Percentiles rank a stretch among this genome's conserved stretches.
phyloP scores from a whole-genome alignment of 2,888 invertebrate genomes.

The Nematopogon swammerdamellus region DNA sequence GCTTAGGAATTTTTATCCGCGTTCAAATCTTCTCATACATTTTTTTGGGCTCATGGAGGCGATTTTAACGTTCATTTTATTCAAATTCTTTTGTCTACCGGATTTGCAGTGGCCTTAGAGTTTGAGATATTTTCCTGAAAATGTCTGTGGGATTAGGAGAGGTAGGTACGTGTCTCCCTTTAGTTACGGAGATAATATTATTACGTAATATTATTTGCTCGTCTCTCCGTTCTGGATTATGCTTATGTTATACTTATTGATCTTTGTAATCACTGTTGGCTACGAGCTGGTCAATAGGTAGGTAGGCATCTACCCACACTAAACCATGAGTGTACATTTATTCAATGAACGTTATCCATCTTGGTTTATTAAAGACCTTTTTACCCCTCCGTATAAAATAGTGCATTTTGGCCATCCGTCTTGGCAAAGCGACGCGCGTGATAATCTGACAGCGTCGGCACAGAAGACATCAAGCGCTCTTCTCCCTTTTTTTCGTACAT shows the following conservation, averaged over 20 bases:
- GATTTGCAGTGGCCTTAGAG: too few species aligned
- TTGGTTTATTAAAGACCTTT: not conserved
- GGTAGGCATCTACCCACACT: too few species aligned
- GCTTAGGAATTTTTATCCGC: slow-evolving; percentile 52
- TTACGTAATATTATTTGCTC: too few species aligned
- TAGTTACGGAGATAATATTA: too few species aligned
- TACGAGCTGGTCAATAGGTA: too few species aligned
- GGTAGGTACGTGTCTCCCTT: too few species aligned
- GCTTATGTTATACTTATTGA: too few species aligned
- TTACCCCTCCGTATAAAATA: not conserved
- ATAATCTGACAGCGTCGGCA: slow-evolving; percentile 16
- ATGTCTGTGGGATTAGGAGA: too few species aligned
- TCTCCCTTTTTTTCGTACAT: not conserved
- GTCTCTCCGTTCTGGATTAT: too few species aligned
- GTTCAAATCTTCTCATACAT: slow-evolving; percentile 56
- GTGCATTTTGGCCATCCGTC: slow-evolving; percentile 17
- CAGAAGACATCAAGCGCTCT: not conserved
- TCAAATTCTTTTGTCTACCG: slow-evolving; percentile 43
- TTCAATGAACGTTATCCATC: not conserved
- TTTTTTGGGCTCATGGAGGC: slow-evolving; percentile 48
- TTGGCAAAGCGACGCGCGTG: slow-evolving; percentile 13
- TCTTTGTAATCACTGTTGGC: too few species aligned
- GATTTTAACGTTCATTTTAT: slow-evolving; percentile 55
- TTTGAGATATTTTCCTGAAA: too few species aligned
- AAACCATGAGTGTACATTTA: too few species aligned